Percentiles rank a stretch among this genome's conserved stretches.
Conservation (phyloP, 2,113 vertebrate genomes). For the Mungos mungo region DNA sequence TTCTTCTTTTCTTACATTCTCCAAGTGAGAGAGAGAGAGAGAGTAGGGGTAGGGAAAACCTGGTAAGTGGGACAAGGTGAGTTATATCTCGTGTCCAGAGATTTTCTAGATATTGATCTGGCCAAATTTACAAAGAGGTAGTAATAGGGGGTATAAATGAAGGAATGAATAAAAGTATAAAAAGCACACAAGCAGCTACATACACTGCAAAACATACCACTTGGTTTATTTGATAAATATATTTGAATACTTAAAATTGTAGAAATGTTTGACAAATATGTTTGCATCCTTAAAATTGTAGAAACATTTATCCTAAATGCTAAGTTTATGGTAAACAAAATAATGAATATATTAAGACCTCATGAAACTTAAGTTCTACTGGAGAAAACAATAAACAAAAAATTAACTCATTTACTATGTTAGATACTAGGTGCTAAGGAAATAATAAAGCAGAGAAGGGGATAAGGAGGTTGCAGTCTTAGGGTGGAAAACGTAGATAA, state of each 20-base stretch:
- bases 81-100: neutral
- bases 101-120: neutral
- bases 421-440: neutral
- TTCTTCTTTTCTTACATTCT: neutral
- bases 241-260: neutral
- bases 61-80: neutral
- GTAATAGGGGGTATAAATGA: neutral
- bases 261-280: neutral
- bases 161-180: neutral
- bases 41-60: neutral
- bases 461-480: neutral
- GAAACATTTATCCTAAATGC: neutral
- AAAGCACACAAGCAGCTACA: neutral
- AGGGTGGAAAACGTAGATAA: neutral
- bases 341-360: neutral
- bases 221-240: neutral
- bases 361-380: neutral
- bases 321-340: neutral
- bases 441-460: neutral
- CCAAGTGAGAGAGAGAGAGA: neutral
- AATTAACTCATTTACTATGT: neutral
- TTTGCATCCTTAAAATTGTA: neutral
- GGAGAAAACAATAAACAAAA: neutral
- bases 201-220: neutral
- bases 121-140: neutral